phyloP scores from a whole-genome alignment of 2,888 invertebrate genomes.

The Mimas tiliae region DNA sequence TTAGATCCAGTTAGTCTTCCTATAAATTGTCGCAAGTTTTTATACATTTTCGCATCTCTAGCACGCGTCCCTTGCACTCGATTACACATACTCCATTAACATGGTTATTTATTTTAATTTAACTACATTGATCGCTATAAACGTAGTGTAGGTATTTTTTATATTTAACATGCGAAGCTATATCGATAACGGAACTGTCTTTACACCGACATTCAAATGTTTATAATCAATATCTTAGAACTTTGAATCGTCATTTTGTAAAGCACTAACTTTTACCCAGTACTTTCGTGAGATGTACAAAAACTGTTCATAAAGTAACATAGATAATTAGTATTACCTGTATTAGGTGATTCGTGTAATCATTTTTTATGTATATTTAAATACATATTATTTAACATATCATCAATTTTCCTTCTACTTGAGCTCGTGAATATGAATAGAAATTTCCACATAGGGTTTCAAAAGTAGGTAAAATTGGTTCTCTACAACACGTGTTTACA shows the following conservation, averaged over 20 bases:
- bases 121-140: constrained; percentile 26
- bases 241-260: neutral
- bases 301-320: neutral
- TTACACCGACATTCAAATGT: neutral
- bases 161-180: neutral
- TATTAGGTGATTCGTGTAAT: no score
- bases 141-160: neutral
- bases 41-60: constrained; percentile 7
- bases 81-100: constrained; percentile 18
- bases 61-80: constrained; percentile 11
- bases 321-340: no score
- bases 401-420: no score
- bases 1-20: constrained; percentile 3
- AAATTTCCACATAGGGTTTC: neutral
- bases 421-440: neutral
- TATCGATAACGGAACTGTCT: constrained; percentile 2
- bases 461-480: constrained; percentile 19
- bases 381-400: no score
- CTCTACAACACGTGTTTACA: neutral
- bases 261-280: neutral
- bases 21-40: constrained; percentile 12
- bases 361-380: no score
- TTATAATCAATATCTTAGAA: neutral
- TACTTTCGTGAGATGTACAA: neutral
- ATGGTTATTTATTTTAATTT: constrained; percentile 22